A percentile compares a stretch with the other conserved stretches of the same genome.
Evolutionary conservation across 2,888 invertebrate species (phyloP).

Genomic region (Drosophila basisetae): DNA sequence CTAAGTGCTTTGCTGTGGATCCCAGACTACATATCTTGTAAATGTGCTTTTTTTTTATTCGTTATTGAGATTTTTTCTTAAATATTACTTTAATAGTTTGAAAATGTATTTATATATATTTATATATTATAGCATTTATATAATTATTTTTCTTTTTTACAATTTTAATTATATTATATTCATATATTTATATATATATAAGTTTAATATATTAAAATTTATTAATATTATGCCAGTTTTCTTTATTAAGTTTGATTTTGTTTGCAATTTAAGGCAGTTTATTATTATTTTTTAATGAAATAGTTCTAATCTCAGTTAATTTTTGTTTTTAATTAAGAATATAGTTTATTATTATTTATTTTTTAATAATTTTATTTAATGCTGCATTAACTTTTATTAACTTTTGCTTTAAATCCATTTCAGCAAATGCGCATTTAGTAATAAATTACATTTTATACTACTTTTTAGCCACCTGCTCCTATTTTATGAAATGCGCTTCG

Average conservation of each 20-base stretch:
- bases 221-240: background rate
- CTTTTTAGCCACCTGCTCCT: conserved; percentile 22
- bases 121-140: background rate
- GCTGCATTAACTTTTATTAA: background rate
- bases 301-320: background rate
- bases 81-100: background rate
- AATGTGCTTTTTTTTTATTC: background rate
- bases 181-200: no score
- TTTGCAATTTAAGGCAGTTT: background rate
- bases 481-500: conserved; percentile 10
- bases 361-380: background rate
- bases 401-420: background rate
- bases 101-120: background rate
- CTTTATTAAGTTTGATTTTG: background rate
- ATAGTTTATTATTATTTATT: background rate
- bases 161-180: background rate
- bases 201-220: no score
- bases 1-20: conserved; percentile 1
- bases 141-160: no score
- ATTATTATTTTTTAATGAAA: background rate
- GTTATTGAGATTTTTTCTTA: background rate
- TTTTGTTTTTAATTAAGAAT: background rate
- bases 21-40: background rate
- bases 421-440: background rate
- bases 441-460: conserved; percentile 8